phyloP scores from a whole-genome alignment of 30 jellyfish, hydroid and myxozoan genomes.

The Turritopsis dohrnii region DNA sequence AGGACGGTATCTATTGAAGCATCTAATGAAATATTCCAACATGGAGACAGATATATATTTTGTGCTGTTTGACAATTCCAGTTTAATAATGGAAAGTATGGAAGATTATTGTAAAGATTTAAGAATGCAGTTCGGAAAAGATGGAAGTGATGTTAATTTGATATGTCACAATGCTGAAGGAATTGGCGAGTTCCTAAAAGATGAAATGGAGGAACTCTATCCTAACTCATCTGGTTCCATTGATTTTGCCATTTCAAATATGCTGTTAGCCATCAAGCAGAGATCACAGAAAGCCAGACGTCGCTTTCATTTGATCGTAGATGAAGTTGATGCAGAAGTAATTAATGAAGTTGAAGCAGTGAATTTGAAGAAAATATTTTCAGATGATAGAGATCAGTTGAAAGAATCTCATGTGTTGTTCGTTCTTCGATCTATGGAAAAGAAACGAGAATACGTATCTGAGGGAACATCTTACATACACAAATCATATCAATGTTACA shows the following conservation, averaged over 20 bases:
- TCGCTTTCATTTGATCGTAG: background rate
- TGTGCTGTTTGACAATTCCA: background rate
- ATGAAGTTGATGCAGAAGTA: background rate
- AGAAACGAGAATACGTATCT: background rate
- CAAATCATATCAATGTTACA: background rate
- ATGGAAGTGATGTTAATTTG: too few species aligned
- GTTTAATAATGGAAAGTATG: background rate
- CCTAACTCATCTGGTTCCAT: background rate
- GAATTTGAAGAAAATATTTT: background rate
- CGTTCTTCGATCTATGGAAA: background rate
- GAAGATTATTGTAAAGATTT: background rate
- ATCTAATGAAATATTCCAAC: background rate
- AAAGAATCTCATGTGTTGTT: background rate
- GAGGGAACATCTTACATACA: background rate
- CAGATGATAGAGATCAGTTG: background rate
- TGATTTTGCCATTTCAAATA: background rate
- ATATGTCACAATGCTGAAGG: background rate
- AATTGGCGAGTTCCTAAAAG: background rate
- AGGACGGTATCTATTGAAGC: background rate
- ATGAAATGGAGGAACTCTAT: background rate
- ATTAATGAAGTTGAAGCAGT: background rate
- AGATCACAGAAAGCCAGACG: background rate
- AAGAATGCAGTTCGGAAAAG: too few species aligned
- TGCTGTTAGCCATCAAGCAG: background rate
- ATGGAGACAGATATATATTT: background rate